phyloP scores from a whole-genome alignment of 2,113 vertebrate genomes.

The Pao palembangensis region DNA sequence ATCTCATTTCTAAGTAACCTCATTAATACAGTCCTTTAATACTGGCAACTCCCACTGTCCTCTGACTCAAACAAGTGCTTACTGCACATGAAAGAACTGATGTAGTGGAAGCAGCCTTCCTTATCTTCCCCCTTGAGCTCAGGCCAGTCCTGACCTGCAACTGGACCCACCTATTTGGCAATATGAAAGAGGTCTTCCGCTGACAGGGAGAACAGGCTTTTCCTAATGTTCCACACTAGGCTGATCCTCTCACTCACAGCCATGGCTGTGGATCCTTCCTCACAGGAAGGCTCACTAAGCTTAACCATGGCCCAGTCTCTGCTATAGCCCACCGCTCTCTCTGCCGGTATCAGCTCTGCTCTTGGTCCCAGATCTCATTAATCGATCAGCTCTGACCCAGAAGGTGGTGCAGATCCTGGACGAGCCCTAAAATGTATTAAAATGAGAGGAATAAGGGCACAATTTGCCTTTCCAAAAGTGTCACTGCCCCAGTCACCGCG shows the following conservation, averaged over 20 bases:
- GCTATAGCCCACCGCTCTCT: neutral
- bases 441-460: no score
- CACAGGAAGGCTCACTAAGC: no score
- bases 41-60: neutral
- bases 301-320: no score
- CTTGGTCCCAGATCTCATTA: neutral
- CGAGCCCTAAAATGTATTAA: no score
- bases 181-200: neutral
- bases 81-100: neutral
- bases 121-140: neutral
- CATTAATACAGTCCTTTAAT: neutral
- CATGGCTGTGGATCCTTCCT: no score
- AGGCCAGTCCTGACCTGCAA: neutral
- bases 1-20: neutral
- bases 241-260: neutral
- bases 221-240: neutral
- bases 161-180: neutral
- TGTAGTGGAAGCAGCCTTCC: neutral
- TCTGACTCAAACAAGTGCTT: neutral
- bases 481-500: no score
- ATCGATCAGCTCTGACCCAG: neutral
- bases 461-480: no score
- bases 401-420: no score
- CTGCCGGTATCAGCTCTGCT: neutral
- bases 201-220: neutral